Evolutionary conservation across 2,888 invertebrate species (phyloP).

Genomic region (Drosophila maculinotata): DNA sequence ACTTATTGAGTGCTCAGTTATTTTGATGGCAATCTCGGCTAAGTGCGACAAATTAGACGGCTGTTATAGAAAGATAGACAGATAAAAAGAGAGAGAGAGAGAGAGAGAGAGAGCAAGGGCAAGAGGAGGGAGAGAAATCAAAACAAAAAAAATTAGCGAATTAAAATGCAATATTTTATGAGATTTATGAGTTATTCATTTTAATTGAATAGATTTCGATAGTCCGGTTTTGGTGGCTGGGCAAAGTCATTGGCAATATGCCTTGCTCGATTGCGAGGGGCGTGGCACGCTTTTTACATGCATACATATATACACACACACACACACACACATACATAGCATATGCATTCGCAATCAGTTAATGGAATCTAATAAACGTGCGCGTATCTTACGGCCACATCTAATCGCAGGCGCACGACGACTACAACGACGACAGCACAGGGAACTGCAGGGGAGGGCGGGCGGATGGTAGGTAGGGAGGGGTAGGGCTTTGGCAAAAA

Average conservation of each 20-base stretch:
- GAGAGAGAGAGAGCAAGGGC: not conserved
- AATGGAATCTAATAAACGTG: conserved; percentile 81
- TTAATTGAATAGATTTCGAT: conserved; percentile 74
- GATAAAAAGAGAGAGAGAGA: not conserved
- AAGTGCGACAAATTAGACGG: conserved; percentile 39
- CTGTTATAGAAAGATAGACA: conserved; percentile 33
- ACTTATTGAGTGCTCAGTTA: not conserved
- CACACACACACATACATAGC: conserved; percentile 11
- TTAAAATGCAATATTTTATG: conserved; percentile 68
- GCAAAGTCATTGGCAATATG: conserved; percentile 12
- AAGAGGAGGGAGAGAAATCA: too few relatives aligned
- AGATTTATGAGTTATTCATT: conserved; percentile 66
- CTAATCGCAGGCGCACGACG: conserved; percentile 69
- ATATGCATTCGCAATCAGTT: conserved; percentile 72
- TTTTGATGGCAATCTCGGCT: conserved; percentile 36
- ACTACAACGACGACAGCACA: conserved; percentile 25
- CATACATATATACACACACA: conserved; percentile 23
- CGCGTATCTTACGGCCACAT: conserved; percentile 72
- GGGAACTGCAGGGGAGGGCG: conserved; percentile 4
- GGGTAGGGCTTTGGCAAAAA: conserved; percentile 1
- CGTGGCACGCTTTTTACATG: conserved; percentile 44
- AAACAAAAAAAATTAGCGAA: conserved; percentile 30
- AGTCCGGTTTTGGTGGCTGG: conserved; percentile 40
- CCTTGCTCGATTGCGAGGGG: conserved; percentile 43
- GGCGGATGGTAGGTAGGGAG: not conserved